Evolutionary conservation across 2,113 vertebrate species (phyloP).

Genomic region (Lanius collurio): DNA sequence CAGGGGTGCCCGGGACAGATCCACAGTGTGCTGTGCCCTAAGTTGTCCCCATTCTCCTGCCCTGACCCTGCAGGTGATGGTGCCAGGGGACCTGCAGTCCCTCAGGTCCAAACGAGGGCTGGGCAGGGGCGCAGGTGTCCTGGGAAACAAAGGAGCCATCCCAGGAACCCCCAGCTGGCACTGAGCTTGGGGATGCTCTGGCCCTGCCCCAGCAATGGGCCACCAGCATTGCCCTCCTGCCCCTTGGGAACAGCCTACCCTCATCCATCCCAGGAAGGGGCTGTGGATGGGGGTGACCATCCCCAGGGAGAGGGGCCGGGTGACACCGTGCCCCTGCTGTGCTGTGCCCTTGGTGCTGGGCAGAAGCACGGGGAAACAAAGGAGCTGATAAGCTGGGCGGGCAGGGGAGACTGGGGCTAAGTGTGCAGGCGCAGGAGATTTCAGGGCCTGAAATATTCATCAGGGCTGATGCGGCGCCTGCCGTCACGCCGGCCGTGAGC

Average conservation of each 20-base stretch:
- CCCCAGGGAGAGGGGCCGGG: too few species aligned
- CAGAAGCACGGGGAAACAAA: not conserved
- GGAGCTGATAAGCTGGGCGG: not conserved
- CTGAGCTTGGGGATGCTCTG: not conserved
- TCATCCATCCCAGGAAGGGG: not conserved
- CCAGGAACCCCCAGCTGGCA: not conserved
- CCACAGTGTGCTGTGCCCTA: not conserved
- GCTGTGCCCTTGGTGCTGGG: not conserved
- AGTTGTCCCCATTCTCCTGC: not conserved
- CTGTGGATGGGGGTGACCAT: rapidly evolving
- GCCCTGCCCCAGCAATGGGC: not conserved
- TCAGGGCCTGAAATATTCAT: constrained; percentile 59
- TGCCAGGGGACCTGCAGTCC: not conserved
- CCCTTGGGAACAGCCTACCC: rapidly evolving
- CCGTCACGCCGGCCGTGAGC: not conserved
- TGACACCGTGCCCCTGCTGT: rapidly evolving
- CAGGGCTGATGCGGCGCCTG: not conserved
- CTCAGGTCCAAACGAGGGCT: not conserved
- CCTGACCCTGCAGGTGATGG: not conserved
- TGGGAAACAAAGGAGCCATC: not conserved
- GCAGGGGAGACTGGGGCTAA: not conserved
- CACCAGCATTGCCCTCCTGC: not conserved
- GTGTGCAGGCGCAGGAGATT: not conserved
- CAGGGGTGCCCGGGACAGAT: not conserved
- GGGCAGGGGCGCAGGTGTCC: not conserved